phyloP scores from a whole-genome alignment of 2,888 invertebrate species.

The Mycalesis mineus region DNA sequence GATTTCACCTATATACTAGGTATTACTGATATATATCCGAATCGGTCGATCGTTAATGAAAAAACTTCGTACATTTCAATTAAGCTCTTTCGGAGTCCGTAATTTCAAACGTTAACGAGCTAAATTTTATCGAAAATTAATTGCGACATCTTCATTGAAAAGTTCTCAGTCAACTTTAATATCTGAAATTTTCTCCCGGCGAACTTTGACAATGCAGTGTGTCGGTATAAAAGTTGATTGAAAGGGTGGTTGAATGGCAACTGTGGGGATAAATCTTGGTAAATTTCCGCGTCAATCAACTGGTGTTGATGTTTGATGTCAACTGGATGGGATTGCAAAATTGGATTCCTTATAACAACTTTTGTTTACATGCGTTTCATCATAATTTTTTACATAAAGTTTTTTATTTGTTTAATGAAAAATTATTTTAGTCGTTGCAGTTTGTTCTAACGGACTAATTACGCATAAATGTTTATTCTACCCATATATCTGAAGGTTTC shows the following conservation, averaged over 20 bases:
- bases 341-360: not conserved
- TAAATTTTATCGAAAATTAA: conserved; percentile 77
- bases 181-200: conserved; percentile 56
- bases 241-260: conserved; percentile 47
- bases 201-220: conserved; percentile 62
- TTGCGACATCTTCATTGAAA: conserved; percentile 76
- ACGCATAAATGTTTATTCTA: no score
- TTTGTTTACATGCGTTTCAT: not conserved
- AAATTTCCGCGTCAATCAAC: conserved; percentile 19
- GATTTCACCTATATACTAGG: no score
- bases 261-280: conserved; percentile 41
- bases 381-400: no score
- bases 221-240: conserved; percentile 41
- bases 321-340: not conserved
- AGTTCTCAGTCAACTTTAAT: conserved; percentile 66
- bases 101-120: conserved; percentile 73
- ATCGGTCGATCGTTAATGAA: conserved; percentile 53
- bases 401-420: no score
- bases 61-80: conserved; percentile 71
- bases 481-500: no score
- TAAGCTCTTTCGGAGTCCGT: conserved; percentile 63
- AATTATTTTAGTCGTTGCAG: no score
- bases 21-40: conserved; percentile 21
- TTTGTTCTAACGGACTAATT: no score
- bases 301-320: conserved; percentile 2